These are phyloP conservation scores for Oophaga sylvatica DNA, from an alignment of 2,797 vertebrate genomes.

Conservation along the genomic window DNA sequence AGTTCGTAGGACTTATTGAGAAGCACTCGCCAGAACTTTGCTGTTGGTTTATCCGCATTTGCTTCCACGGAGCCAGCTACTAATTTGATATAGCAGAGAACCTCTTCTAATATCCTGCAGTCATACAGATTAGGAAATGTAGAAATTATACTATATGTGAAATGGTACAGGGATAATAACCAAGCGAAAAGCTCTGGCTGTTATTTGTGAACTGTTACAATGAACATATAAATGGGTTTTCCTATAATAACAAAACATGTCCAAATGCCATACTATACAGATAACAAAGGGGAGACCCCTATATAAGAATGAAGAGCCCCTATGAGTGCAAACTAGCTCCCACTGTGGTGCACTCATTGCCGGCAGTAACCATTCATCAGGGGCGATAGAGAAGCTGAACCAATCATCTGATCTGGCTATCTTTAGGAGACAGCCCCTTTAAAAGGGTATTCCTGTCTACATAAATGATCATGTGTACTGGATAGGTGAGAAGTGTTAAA, in stretches of 20 bases:
- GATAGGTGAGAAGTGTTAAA: too few relatives aligned
- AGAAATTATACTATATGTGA: not conserved
- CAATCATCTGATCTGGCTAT: not conserved
- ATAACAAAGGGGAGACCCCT: not conserved
- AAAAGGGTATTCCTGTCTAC: not conserved
- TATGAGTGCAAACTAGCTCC: not conserved
- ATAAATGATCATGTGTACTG: too few relatives aligned
- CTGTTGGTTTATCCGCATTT: constrained; percentile 83
- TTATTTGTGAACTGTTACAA: not conserved
- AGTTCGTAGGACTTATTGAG: constrained; percentile 91
- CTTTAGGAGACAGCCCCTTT: not conserved
- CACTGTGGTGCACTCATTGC: not conserved
- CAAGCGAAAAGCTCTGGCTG: not conserved
- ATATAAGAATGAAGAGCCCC: not conserved
- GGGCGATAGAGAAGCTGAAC: not conserved
- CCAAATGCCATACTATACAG: not conserved
- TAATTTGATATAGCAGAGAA: constrained; percentile 84
- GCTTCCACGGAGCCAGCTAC: constrained; percentile 86
- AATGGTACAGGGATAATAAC: not conserved
- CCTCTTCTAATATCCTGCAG: constrained; percentile 85
- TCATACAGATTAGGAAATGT: not conserved
- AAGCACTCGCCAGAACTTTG: constrained; percentile 94
- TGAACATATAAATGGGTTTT: not conserved
- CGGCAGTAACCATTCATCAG: not conserved
- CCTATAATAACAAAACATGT: not conserved